Percentiles rank a stretch among this genome's conserved stretches.
These are phyloP conservation scores for human DNA, from an alignment of 2,113 vertebrate species.

Conservation along the genomic window GRCh38 chr2:225983001-225983500, in stretches of 20 bases:
- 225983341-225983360: background rate
- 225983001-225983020: background rate
- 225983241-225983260: background rate
- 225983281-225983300: background rate
- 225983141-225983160: background rate
- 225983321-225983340: background rate
- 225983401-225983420: background rate
- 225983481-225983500: background rate
- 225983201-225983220: background rate
- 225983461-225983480: background rate
- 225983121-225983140: background rate
- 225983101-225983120: background rate
- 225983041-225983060: background rate
- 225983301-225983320: background rate
- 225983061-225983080: background rate
- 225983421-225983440: background rate
- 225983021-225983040: background rate
- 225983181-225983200: background rate
- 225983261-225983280: background rate
- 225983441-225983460: background rate
- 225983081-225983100: background rate
- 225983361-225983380: background rate
- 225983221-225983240: background rate
- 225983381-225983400: background rate
- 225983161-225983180: background rate